These are phyloP conservation scores for Neotragus moschatus DNA, from an alignment of 2,113 vertebrate genomes.

Conservation along the genomic window DNA sequence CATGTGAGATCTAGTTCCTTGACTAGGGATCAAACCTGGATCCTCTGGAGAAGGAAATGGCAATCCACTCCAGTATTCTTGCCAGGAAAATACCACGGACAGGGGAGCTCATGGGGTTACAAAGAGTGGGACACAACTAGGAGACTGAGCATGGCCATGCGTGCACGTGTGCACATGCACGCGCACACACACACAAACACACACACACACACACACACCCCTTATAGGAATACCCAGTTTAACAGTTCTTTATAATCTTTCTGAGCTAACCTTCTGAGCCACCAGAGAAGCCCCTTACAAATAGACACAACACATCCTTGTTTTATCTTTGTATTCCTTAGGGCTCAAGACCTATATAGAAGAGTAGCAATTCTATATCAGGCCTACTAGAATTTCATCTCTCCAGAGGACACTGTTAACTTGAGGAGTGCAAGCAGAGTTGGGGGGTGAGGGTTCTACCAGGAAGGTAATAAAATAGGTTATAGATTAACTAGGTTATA, in stretches of 20 bases:
- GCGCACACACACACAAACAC: fast-evolving
- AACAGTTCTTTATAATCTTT: neutral
- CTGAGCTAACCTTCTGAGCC: neutral
- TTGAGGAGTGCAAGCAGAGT: neutral
- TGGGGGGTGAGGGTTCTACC: neutral
- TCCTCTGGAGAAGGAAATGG: neutral
- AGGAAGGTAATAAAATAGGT: neutral
- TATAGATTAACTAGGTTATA: no score
- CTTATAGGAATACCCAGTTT: neutral
- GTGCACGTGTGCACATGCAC: fast-evolving
- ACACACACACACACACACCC: neutral
- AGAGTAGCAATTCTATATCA: neutral
- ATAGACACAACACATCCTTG: neutral
- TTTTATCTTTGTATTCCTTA: neutral
- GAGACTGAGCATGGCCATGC: fast-evolving
- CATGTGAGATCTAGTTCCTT: neutral
- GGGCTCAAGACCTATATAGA: neutral
- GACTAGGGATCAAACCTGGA: neutral
- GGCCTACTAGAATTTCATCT: neutral
- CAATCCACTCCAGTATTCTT: neutral
- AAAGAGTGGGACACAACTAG: neutral
- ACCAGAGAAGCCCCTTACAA: neutral
- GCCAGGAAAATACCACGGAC: neutral
- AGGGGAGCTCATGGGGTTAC: neutral
- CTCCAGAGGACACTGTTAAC: fast-evolving